Evolutionary conservation across 2,888 invertebrate genomes (phyloP), one percentile per base, ranked within the genome.

Genomic region (Stratiomys singularior): DNA sequence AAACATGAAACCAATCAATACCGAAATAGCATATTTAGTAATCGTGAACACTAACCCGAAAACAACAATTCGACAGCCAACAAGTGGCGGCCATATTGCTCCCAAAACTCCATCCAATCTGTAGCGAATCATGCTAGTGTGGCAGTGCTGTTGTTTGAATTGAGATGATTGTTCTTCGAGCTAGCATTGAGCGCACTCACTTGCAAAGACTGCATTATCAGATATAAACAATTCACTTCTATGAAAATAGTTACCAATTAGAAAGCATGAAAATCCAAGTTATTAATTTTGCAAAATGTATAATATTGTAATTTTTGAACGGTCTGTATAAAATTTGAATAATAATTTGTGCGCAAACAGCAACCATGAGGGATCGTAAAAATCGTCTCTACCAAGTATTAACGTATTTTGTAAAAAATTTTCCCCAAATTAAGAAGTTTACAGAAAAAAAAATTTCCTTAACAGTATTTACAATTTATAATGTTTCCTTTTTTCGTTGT

Each of bases 51-150:
- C 28, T n/a, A 72, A 56, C 72, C 25, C 28, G 52, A 72, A 52
- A 72, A 56, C 58, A 72, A 44, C 67, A 67, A 69, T 27, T 52
- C 28, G 58, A 82, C 84, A 84, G 84, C 84, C 84, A 86, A 86
- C 85, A 86, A 86, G 85, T 86, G 85, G 84, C 84, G 83, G 85
- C 85, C 85, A 86, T 86, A 83, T 86, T 86, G 84, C 83, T 84
- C 84, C 76, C 58, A 69, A 69, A 69, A 69, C 46, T 69, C 66
- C 66, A 52, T 69, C 66, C 69, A 69, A 25, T 69, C 46, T 46
- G 69, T 69, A 47, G 30, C 30, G 67, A 46, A 30, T 13, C 13
- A 60, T 46, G 69, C 46, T 23, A 67, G 67, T 44, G 60, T 25
- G 25, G 52, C 4, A 60, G 7, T 60, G 60, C 46, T 27, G 67